phyloP scores from a whole-genome alignment of 2,888 invertebrate species.

The Acrocera orbiculus region DNA sequence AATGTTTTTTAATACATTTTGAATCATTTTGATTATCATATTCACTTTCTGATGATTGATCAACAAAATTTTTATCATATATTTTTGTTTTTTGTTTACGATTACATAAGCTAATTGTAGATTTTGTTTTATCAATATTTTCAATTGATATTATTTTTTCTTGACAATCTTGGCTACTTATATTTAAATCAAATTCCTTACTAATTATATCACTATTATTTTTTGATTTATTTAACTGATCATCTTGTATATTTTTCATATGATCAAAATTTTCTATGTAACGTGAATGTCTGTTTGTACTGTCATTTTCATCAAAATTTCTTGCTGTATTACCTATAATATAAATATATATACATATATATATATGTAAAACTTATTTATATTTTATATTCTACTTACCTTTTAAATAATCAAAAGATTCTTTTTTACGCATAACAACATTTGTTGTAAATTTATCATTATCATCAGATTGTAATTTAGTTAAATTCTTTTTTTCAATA shows the following conservation, averaged over 20 bases:
- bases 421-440: constrained; percentile 22
- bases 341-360: no score
- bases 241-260: constrained; percentile 25
- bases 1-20: constrained; percentile 23
- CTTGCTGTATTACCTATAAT: no score
- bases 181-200: constrained; percentile 10
- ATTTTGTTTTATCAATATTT: background rate
- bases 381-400: no score
- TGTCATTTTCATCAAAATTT: constrained; percentile 26
- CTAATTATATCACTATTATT: constrained; percentile 12
- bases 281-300: constrained; percentile 25
- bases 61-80: constrained; percentile 8
- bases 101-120: constrained; percentile 8
- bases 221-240: constrained; percentile 8
- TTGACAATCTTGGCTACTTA: constrained; percentile 8
- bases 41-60: constrained; percentile 50
- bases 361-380: constrained; percentile 22
- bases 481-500: constrained; percentile 5
- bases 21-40: constrained; percentile 41
- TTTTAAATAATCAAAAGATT: constrained; percentile 14
- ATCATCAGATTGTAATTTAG: constrained; percentile 24
- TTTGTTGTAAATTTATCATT: constrained; percentile 17
- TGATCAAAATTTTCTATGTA: constrained; percentile 30
- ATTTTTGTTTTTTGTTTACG: constrained; percentile 11
- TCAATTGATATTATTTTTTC: no score